phyloP scores from a whole-genome alignment of 2,888 invertebrate genomes.

The Clusia tigrina region DNA sequence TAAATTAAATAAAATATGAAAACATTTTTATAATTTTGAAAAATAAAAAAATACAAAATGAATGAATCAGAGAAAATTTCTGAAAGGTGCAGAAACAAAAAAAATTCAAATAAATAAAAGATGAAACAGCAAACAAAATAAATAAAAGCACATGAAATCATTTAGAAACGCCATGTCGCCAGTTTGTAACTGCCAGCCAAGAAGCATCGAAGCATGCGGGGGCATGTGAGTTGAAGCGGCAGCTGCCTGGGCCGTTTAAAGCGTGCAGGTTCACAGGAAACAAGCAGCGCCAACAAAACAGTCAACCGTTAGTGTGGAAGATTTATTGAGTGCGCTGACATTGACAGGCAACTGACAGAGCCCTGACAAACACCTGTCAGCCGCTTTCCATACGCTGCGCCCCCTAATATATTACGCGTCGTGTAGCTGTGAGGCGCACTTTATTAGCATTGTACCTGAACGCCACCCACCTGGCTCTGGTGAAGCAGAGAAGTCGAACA shows the following conservation, averaged over 20 bases:
- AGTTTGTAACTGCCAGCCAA: not conserved
- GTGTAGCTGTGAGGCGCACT: not conserved
- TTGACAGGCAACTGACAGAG: conserved; percentile 40
- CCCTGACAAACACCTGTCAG: too few species aligned
- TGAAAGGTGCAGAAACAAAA: too few species aligned
- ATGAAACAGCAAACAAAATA: conserved; percentile 1
- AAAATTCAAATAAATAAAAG: conserved; percentile 2
- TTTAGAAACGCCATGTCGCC: not conserved
- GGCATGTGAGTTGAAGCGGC: too few species aligned
- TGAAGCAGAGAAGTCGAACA: too few species aligned
- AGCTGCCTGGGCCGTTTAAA: too few species aligned
- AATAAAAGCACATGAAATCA: not conserved
- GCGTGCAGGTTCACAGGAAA: too few species aligned
- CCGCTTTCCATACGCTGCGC: not conserved
- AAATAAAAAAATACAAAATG: too few species aligned
- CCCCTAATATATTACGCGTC: not conserved
- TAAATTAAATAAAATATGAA: too few species aligned
- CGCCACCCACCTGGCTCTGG: not conserved
- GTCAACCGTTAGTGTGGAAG: not conserved
- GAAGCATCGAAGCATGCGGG: not conserved
- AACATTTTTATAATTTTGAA: too few species aligned
- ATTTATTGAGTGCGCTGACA: conserved; percentile 29
- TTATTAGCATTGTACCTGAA: not conserved
- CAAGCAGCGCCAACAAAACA: too few species aligned
- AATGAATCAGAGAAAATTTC: too few species aligned